These are phyloP conservation scores for Sarcophaga bullata DNA, from an alignment of 1,140 invertebrate genomes.

Conservation along the genomic window DNA sequence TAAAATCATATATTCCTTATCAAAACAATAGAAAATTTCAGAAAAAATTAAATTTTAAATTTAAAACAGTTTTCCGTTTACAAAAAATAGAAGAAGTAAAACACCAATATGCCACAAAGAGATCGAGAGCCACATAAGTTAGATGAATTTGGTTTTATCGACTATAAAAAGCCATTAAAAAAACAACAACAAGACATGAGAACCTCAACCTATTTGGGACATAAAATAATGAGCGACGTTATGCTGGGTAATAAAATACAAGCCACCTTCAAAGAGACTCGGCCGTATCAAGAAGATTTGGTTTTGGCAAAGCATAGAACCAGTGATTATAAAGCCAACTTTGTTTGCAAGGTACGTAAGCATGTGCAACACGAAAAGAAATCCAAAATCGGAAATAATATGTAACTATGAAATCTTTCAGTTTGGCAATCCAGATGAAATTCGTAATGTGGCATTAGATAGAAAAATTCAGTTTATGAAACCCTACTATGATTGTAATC, in stretches of 20 bases:
- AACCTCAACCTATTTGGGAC: slow-evolving; percentile 55
- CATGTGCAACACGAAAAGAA: not conserved
- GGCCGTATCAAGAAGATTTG: slow-evolving; percentile 53
- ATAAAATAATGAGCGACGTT: slow-evolving; percentile 55
- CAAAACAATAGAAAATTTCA: too few relatives aligned
- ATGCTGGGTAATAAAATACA: slow-evolving; percentile 51
- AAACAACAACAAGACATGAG: slow-evolving; percentile 53
- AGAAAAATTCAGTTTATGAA: slow-evolving; percentile 57
- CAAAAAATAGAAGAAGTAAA: too few relatives aligned
- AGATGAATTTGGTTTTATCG: slow-evolving; percentile 59
- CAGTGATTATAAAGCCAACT: slow-evolving; percentile 51
- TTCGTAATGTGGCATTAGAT: slow-evolving; percentile 55
- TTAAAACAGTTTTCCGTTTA: too few relatives aligned
- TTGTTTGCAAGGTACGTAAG: slow-evolving; percentile 54
- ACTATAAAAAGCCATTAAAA: slow-evolving; percentile 52
- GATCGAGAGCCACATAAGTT: slow-evolving; percentile 42
- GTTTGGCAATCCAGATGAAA: slow-evolving; percentile 51
- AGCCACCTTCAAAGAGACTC: slow-evolving; percentile 49
- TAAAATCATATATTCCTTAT: too few relatives aligned
- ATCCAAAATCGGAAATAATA: not conserved
- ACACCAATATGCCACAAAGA: not conserved
- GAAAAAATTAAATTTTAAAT: too few relatives aligned
- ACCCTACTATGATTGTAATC: slow-evolving; percentile 50
- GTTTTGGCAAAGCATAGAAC: slow-evolving; percentile 49
- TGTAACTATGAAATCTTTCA: not conserved